Evolutionary conservation across 1,140 invertebrate genomes (phyloP), one percentile per base, ranked within the genome.

Genomic region (Macrosteles quadrilineatus): DNA sequence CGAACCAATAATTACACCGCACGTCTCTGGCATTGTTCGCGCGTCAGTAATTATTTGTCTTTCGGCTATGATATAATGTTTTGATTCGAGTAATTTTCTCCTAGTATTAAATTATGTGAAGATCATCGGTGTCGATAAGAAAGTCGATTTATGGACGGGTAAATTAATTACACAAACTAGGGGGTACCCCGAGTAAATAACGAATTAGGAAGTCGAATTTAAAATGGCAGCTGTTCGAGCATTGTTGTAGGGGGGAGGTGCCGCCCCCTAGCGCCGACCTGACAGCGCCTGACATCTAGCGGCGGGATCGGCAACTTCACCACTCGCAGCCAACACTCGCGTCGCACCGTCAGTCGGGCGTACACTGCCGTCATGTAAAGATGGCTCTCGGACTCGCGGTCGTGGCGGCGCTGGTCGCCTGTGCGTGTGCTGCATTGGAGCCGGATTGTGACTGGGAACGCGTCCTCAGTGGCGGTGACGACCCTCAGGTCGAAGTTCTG

Each of bases 391-490:
- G 12, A 36, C 40, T 63, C 21, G 23, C 43, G 32, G 25, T 55
- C 23, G 36, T 31, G 14, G 62, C 23, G 43, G 43, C 27, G 1
- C 29, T 59, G 1, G 21, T 64, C 43, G 27, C 66, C 19, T 40
- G 47, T 53, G 71, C 57, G 50, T 57, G 64, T 66, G 71, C 53
- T 3, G 68, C 64, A 55, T 69, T 27, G n/a, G 76, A 75, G 36
- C 76, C 74, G 71, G 47, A 75, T 76, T 73, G 80, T 77, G 72
- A 80, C 77, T 69, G 80, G 78, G 72, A 73, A 75, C 69, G 80
- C 72, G 84, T 87, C 40, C 88, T 81, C 82, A 86, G 77, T 90
- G 88, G 88, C 84, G 86, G 75, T 83, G 84, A 75, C 81, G 84
- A 78, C 81, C 84, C 76, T 77, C 82, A 71, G 81, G 80, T 71